Conservation (phyloP, 2,888 invertebrate genomes). For the Coleophora flavipennella region DNA sequence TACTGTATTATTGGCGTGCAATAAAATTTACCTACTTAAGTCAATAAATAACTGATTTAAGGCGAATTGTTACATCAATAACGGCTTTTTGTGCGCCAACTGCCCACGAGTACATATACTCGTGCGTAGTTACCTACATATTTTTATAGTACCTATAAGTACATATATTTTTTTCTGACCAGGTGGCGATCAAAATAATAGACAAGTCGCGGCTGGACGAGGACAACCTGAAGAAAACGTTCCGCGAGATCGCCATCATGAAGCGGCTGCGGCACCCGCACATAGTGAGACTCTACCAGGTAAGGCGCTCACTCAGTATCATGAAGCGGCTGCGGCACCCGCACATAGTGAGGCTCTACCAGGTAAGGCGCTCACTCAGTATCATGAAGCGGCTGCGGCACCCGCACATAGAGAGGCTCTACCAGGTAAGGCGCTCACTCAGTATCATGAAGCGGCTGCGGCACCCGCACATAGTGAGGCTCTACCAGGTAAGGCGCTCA, state of each 20-base stretch:
- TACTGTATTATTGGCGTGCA: no score
- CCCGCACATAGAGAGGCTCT: constrained; percentile 96
- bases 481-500: constrained; percentile 90
- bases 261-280: constrained; percentile 95
- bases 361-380: no score
- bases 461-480: constrained; percentile 96
- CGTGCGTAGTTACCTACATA: no score
- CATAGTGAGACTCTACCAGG: constrained; percentile 95
- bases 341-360: constrained; percentile 95
- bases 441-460: constrained; percentile 94
- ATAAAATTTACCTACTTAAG: no score
- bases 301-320: no score
- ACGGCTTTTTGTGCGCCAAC: no score
- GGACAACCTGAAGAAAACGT: constrained; percentile 94
- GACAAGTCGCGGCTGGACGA: constrained; percentile 93
- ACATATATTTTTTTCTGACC: constrained; percentile 33
- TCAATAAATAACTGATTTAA: no score
- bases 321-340: constrained; percentile 95
- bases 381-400: constrained; percentile 95
- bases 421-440: constrained; percentile 86
- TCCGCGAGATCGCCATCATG: constrained; percentile 96
- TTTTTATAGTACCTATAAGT: background rate
- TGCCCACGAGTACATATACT: no score
- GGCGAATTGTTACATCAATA: no score
- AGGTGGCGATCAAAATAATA: constrained; percentile 98